Conservation (phyloP, 2,113 vertebrate genomes). For the Pteropus alecto region DNA sequence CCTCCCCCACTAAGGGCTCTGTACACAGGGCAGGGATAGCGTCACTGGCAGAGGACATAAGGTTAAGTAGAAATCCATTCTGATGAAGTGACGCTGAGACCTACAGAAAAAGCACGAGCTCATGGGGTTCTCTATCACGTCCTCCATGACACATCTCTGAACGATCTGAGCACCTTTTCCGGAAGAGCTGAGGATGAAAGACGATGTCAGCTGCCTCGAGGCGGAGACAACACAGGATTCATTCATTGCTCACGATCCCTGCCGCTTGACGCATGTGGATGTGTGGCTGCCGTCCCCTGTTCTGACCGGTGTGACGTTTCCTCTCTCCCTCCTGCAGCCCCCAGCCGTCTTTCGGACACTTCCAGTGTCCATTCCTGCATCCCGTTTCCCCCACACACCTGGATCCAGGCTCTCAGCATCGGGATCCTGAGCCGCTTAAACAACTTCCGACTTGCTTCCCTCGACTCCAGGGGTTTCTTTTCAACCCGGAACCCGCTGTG, state of each 20-base stretch:
- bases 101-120: background rate
- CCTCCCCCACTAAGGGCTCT: background rate
- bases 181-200: background rate
- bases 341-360: background rate
- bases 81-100: background rate
- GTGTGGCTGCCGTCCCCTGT: background rate
- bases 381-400: background rate
- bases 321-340: background rate
- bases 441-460: background rate
- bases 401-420: background rate
- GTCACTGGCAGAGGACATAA: background rate
- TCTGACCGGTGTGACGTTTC: background rate
- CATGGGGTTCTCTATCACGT: background rate
- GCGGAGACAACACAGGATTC: background rate
- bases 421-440: background rate
- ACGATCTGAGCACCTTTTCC: background rate
- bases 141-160: background rate
- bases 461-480: background rate
- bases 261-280: background rate
- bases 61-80: background rate
- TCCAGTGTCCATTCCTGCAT: background rate
- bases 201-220: background rate
- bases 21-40: background rate
- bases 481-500: background rate
- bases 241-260: rapidly evolving